Evolutionary conservation across 2,113 vertebrate species (phyloP).

Genomic region (Regulus satrapa): DNA sequence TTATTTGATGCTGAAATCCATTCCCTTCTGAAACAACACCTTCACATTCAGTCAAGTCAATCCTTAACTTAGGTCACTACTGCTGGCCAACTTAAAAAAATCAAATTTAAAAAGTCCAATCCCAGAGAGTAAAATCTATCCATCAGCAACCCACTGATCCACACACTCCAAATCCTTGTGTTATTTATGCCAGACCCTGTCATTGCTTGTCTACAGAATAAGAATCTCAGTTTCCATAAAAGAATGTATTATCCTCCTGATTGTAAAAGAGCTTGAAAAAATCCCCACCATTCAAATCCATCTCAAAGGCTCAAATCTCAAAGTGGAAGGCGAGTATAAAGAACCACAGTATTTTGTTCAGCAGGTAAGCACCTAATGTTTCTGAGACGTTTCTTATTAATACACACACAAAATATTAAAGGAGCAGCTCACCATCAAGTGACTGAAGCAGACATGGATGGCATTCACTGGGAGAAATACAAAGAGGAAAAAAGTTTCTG

Average conservation of each 20-base stretch:
- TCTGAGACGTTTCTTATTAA: background rate
- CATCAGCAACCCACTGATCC: background rate
- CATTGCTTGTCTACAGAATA: background rate
- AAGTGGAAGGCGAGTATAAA: background rate
- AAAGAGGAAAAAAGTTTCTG: background rate
- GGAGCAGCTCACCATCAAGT: background rate
- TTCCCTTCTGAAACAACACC: background rate
- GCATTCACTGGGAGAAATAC: background rate
- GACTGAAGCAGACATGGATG: fast-evolving
- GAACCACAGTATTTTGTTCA: background rate
- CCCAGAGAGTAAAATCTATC: background rate
- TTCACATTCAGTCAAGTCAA: background rate
- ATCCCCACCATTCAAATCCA: background rate
- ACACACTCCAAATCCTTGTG: background rate
- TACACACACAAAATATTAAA: background rate
- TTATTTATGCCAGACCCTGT: background rate
- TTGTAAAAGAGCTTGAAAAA: background rate
- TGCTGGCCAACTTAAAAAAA: background rate
- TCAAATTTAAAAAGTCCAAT: background rate
- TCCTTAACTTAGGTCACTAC: background rate
- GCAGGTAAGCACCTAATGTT: background rate
- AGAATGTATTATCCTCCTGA: background rate
- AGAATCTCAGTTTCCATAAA: background rate
- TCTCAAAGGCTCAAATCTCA: background rate
- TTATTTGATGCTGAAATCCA: background rate